Evolutionary conservation across 2,888 invertebrate genomes (phyloP).

Genomic region (Sarcophaga carnaria): DNA sequence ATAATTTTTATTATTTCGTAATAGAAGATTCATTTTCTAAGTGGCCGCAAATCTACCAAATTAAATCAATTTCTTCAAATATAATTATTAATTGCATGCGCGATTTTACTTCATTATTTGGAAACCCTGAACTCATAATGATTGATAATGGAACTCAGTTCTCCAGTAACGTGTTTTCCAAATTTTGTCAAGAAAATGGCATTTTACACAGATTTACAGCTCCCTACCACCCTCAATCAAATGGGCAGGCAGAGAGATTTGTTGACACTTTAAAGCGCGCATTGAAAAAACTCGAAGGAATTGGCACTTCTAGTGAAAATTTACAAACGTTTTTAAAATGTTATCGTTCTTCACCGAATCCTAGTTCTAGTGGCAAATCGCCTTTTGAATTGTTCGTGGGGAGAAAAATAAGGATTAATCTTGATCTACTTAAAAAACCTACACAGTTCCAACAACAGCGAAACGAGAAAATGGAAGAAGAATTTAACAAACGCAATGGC

Average conservation of each 20-base stretch:
- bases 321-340: constrained; percentile 13
- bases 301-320: constrained; percentile 9
- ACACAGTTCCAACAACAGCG: neutral
- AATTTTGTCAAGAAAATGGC: constrained; percentile 23
- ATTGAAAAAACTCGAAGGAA: constrained; percentile 8
- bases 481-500: constrained; percentile 2
- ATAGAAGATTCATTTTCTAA: constrained; percentile 21
- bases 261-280: constrained; percentile 31
- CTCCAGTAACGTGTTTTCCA: neutral
- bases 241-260: neutral
- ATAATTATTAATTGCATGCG: neutral
- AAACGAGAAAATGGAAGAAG: neutral
- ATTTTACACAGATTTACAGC: constrained; percentile 9
- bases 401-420: constrained; percentile 25
- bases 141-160: no score
- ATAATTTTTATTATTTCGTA: constrained; percentile 12
- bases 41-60: constrained; percentile 38
- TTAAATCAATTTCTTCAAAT: constrained; percentile 13
- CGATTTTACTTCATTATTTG: constrained; percentile 26
- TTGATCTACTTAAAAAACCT: constrained; percentile 8
- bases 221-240: constrained; percentile 20
- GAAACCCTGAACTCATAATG: constrained; percentile 14
- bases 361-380: neutral
- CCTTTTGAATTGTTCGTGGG: constrained; percentile 33
- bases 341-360: constrained; percentile 26